Base-by-base conservation (phyloP, 2,797 vertebrate genomes). In the Micromesistius poutassou region DNA sequence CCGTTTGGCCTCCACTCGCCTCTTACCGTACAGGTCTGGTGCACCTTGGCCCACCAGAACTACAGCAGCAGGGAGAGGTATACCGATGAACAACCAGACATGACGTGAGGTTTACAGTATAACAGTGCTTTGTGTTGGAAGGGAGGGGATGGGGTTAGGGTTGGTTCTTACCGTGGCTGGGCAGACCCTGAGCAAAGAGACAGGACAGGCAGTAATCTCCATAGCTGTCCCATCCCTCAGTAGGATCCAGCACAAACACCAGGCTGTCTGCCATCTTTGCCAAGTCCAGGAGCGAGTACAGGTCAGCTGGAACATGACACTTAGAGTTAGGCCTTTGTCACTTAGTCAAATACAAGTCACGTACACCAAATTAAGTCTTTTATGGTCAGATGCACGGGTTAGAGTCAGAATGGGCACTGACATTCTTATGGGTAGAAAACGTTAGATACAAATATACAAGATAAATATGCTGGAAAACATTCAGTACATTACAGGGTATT, bases 201-300 rank as follows among this genome's bases (percentile, higher is more conserved):
- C 96, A 97, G 78, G 97, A 97, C n/a, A 99, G 95, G 87, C 96
- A 97, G 85, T 96, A 91, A 7, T 99, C 97, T 50, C 97, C 98
- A 4, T 94, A 92, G 22, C 86, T 93, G 87, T 99, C 98, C 98
- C 97, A 99, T 46, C 95, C 97, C 76, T 97, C 96, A 3, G 84
- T 77, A 0, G 95, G 85, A 77, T 99, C 96, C 85, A 99, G 86
- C 70, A 98, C 85, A 85, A 99, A 98, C 7, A 99, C 83, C 71
- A 99, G 94, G 68, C 96, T 97, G 74, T 99, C 98, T 0, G 96
- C 97, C 4, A 97, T 94, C 90, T 98, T 99, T 30, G 95, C 96
- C 46, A 98, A 90, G 78, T 99, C 98, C 85, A 99, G 88, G 31
- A 97, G 88, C 19, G 95, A 85, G 2, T 97, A 95, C 35, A 98